Conservation (phyloP, 2,888 invertebrate species). For the Trachelus stipa region DNA sequence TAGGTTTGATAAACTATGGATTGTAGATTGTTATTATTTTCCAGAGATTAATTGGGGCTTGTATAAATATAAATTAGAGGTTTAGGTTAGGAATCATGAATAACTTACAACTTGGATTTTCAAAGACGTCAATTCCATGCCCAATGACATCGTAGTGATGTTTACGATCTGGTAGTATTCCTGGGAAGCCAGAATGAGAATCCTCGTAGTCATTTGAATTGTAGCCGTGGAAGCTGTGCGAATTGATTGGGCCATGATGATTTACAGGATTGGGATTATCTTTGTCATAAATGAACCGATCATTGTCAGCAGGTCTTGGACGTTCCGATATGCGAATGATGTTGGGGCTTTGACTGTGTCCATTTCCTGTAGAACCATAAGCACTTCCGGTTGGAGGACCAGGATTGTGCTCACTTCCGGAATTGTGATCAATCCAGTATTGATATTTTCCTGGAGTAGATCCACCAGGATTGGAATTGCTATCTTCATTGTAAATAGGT, state of each 20-base stretch:
- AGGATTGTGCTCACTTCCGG: not conserved
- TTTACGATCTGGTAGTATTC: not conserved
- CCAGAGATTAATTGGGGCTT: not conserved
- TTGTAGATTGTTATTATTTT: not conserved
- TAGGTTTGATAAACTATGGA: not conserved
- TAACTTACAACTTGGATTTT: not conserved
- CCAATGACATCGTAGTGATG: not conserved
- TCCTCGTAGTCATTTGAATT: not conserved
- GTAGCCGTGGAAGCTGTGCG: not conserved
- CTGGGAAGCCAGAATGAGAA: not conserved
- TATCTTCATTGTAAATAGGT: not conserved
- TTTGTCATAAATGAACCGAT: slow-evolving; percentile 9
- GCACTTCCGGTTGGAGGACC: not conserved
- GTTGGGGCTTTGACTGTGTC: not conserved
- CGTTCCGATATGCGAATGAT: not conserved
- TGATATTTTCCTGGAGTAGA: not conserved
- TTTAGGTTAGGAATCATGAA: not conserved
- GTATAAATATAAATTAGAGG: not conserved
- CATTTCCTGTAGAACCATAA: not conserved
- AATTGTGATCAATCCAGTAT: slow-evolving; percentile 1
- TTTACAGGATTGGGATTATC: slow-evolving; percentile 13
- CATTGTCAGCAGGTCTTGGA: not conserved
- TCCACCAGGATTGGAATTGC: not conserved
- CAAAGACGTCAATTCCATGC: not conserved
- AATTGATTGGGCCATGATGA: not conserved